Conservation (phyloP, 1,140 invertebrate species). For the Drosophila kohkoa region DNA sequence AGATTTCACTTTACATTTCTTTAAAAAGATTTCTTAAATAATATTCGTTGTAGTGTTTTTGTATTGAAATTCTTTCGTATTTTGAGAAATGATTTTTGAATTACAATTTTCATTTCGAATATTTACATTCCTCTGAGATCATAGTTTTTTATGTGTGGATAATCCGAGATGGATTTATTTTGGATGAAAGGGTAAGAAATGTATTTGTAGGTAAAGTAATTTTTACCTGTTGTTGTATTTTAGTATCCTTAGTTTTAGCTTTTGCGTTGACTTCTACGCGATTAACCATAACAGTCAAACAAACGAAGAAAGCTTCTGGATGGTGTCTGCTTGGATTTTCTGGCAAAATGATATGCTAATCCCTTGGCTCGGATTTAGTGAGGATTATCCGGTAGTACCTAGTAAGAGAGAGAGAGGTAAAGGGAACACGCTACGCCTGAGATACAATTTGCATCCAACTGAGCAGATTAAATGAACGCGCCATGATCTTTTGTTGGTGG, state of each 20-base stretch:
- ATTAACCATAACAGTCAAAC: constrained; percentile 47
- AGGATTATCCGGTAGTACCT: constrained; percentile 42
- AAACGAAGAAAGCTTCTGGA: constrained; percentile 50
- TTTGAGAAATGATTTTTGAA: too few relatives aligned
- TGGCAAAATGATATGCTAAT: constrained; percentile 55
- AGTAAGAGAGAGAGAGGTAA: background rate
- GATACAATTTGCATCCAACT: constrained; percentile 42
- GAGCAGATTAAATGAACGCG: constrained; percentile 40
- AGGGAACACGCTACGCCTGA: constrained; percentile 27
- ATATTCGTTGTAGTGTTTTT: too few relatives aligned
- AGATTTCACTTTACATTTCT: too few relatives aligned
- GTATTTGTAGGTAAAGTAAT: background rate
- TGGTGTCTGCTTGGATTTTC: constrained; percentile 40
- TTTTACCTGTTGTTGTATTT: background rate
- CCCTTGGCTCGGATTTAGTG: constrained; percentile 11
- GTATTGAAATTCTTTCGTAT: too few relatives aligned
- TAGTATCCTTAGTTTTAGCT: background rate
- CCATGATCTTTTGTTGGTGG: constrained; percentile 53
- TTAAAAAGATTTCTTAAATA: too few relatives aligned
- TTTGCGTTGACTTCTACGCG: constrained; percentile 47
- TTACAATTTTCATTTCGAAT: too few relatives aligned
- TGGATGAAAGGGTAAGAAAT: too few relatives aligned
- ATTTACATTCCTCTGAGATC: too few relatives aligned
- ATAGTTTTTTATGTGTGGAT: too few relatives aligned
- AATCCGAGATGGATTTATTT: too few relatives aligned